phyloP scores from a whole-genome alignment of 30 jellyfish, hydroid and myxozoan species.

The Catostylus mosaicus region DNA sequence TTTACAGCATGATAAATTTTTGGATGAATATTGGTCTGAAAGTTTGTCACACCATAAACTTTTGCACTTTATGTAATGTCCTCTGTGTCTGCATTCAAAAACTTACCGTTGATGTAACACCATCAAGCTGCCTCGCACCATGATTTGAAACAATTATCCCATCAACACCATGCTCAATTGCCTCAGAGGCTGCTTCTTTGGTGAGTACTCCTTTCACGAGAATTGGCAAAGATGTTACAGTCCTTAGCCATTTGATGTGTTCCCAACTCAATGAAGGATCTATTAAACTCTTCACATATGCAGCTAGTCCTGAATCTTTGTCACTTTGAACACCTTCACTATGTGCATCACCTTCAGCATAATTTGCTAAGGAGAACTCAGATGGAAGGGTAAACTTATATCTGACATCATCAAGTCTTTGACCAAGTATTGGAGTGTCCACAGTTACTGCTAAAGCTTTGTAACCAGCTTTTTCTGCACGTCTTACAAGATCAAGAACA shows the following conservation, averaged over 20 bases:
- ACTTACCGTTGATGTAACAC: slow-evolving; percentile 89
- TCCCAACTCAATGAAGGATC: slow-evolving; percentile 85
- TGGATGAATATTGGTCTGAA: too few species aligned
- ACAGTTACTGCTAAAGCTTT: slow-evolving; percentile 78
- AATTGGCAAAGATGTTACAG: slow-evolving; percentile 67
- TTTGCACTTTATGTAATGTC: too few species aligned
- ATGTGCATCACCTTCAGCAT: slow-evolving; percentile 33
- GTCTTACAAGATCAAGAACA: slow-evolving; percentile 62
- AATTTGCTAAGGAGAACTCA: slow-evolving; percentile 53
- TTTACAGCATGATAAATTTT: too few species aligned
- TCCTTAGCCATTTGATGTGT: slow-evolving; percentile 74
- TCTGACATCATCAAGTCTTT: slow-evolving; percentile 52
- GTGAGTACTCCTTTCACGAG: slow-evolving; percentile 80
- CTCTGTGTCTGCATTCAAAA: too few species aligned
- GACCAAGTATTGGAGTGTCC: slow-evolving; percentile 75
- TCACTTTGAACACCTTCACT: slow-evolving; percentile 66
- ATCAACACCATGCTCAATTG: slow-evolving; percentile 76
- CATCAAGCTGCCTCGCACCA: slow-evolving; percentile 97
- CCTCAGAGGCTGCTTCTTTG: slow-evolving; percentile 81
- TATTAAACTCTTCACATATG: slow-evolving; percentile 45
- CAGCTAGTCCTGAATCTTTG: slow-evolving; percentile 74
- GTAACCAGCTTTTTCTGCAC: slow-evolving; percentile 84
- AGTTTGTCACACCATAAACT: too few species aligned
- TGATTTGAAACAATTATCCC: slow-evolving; percentile 95
- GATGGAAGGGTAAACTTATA: slow-evolving; percentile 57